phyloP scores from a whole-genome alignment of 1,140 invertebrate species.

The Eufriesea mexicana region DNA sequence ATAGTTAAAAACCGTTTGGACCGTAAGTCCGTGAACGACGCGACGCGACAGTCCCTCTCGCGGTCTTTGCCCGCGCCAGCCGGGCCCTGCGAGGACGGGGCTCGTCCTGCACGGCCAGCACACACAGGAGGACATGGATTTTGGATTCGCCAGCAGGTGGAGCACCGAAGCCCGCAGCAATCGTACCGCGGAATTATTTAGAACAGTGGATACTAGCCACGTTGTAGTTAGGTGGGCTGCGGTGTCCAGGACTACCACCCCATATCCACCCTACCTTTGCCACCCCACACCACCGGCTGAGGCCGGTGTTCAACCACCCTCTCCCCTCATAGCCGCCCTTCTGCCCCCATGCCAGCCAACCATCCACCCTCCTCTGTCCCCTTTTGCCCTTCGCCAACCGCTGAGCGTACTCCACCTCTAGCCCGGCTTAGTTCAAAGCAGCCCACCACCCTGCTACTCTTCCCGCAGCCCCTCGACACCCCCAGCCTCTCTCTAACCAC shows the following conservation, averaged over 20 bases:
- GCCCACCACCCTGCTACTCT: constrained; percentile 68
- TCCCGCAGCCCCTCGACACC: constrained; percentile 62
- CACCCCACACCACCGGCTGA: constrained; percentile 59
- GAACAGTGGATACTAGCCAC: constrained; percentile 78
- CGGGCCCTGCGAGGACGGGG: no score
- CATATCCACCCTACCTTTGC: constrained; percentile 72
- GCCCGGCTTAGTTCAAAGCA: constrained; percentile 78
- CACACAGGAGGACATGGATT: constrained; percentile 55
- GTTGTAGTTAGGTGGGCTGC: constrained; percentile 77
- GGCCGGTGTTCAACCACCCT: constrained; percentile 62
- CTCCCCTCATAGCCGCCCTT: constrained; percentile 52
- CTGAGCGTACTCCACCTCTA: constrained; percentile 71
- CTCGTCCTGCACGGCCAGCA: constrained; percentile 15
- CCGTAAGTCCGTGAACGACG: constrained; percentile 19
- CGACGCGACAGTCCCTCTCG: not conserved
- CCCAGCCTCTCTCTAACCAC: constrained; percentile 62
- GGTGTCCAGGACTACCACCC: constrained; percentile 75
- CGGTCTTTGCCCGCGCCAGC: constrained; percentile 44
- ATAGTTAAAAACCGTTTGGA: constrained; percentile 62
- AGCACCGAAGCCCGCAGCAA: constrained; percentile 77
- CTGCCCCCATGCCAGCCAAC: constrained; percentile 62
- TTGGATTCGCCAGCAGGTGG: constrained; percentile 70
- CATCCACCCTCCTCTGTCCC: constrained; percentile 65
- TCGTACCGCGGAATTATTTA: constrained; percentile 80
- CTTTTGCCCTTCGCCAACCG: constrained; percentile 73